A percentile compares a stretch with the other conserved stretches of the same genome.
Conservation (phyloP, 2,888 invertebrate species). For the Aporophyla lueneburgensis region DNA sequence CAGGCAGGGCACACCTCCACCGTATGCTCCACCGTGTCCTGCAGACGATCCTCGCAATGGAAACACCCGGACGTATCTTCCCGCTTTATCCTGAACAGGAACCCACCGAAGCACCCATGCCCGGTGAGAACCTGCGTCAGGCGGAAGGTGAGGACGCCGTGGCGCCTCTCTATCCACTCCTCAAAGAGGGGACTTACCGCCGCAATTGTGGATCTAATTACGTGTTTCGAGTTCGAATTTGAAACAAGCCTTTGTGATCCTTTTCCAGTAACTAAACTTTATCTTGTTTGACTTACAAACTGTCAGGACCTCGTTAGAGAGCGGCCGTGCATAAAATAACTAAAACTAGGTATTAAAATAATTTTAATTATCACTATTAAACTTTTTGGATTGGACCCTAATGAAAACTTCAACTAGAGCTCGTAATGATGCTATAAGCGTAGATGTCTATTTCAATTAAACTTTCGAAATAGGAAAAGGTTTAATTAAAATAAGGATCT, state of each 20-base stretch:
- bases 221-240: conserved; percentile 55
- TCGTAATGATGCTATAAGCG: conserved; percentile 21
- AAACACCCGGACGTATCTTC: too few species aligned
- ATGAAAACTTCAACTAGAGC: conserved; percentile 6
- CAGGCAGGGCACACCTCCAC: too few species aligned
- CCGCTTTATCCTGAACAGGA: too few species aligned
- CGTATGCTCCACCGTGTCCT: too few species aligned
- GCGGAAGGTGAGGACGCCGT: too few species aligned
- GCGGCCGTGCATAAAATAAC: conserved; percentile 26
- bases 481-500: conserved; percentile 20
- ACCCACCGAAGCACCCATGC: too few species aligned
- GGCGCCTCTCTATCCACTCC: too few species aligned
- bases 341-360: conserved; percentile 29
- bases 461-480: conserved; percentile 35
- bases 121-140: too few species aligned
- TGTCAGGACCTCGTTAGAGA: conserved; percentile 47
- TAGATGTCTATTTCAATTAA: conserved; percentile 26
- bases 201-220: too few species aligned
- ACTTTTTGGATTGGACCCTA: conserved; percentile 32
- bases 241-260: conserved; percentile 56
- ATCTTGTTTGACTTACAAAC: conserved; percentile 47
- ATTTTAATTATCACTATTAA: conserved; percentile 29
- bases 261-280: conserved; percentile 52
- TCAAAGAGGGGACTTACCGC: too few species aligned
- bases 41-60: too few species aligned